phyloP scores from a whole-genome alignment of 2,113 vertebrate species.

The Danio rerio region GRCz12tu NC_133194.1:38188001-38188500 shows the following conservation, averaged over 20 bases:
- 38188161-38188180: background rate
- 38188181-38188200: background rate
- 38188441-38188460: constrained; percentile 5
- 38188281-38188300: constrained; percentile 93
- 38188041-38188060: background rate
- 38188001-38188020: background rate
- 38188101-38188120: background rate
- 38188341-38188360: constrained; percentile 75
- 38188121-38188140: background rate
- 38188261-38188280: constrained; percentile 93
- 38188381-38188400: constrained; percentile 29
- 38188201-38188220: constrained; percentile 7
- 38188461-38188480: constrained; percentile 34
- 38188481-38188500: background rate
- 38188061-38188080: background rate
- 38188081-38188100: background rate
- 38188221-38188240: background rate
- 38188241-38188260: constrained; percentile 84
- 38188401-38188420: constrained; percentile 40
- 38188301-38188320: constrained; percentile 59
- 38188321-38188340: constrained; percentile 58
- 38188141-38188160: background rate
- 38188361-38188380: constrained; percentile 58
- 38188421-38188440: constrained; percentile 22
- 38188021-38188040: background rate